A percentile compares a stretch with the other conserved stretches of the same genome.
Conservation (phyloP, 1,140 invertebrate species). For the Sycophaga agraensis region DNA sequence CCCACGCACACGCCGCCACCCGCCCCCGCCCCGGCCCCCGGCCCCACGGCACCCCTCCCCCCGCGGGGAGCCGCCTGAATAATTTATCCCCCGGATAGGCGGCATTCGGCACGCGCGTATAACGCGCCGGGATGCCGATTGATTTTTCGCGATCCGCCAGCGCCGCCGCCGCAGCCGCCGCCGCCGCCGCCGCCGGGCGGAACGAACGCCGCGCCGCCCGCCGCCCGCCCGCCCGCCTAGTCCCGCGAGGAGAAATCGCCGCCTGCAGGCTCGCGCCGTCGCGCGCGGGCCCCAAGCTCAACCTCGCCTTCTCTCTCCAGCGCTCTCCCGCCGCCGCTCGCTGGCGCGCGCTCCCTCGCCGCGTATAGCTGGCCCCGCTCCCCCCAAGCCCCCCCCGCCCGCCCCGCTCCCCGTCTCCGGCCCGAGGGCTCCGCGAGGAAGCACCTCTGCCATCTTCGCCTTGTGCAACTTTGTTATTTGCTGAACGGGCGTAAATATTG, state of each 20-base stretch:
- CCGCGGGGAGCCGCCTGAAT: background rate
- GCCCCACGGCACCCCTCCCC: too few species aligned
- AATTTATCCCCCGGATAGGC: background rate
- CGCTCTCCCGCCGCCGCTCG: background rate
- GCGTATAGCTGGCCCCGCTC: background rate
- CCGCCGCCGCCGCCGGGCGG: too few species aligned
- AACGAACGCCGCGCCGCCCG: too few species aligned
- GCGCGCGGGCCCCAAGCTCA: too few species aligned
- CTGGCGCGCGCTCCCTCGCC: background rate
- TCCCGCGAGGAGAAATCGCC: too few species aligned
- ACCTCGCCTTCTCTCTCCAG: background rate
- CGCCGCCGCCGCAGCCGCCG: too few species aligned
- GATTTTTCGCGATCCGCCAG: background rate
- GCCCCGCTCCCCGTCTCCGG: background rate
- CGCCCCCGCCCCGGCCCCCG: background rate
- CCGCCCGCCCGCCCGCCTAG: too few species aligned
- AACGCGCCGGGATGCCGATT: slow-evolving; percentile 2
- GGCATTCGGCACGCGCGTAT: background rate
- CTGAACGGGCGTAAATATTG: background rate
- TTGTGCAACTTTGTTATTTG: background rate
- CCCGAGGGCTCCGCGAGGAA: too few species aligned
- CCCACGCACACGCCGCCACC: background rate
- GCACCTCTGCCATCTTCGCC: background rate
- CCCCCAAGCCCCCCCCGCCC: too few species aligned
- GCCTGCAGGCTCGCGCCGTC: too few species aligned